Evolutionary conservation across 1,140 invertebrate genomes (phyloP).

Genomic region (Drosophila ficusphila): DNA sequence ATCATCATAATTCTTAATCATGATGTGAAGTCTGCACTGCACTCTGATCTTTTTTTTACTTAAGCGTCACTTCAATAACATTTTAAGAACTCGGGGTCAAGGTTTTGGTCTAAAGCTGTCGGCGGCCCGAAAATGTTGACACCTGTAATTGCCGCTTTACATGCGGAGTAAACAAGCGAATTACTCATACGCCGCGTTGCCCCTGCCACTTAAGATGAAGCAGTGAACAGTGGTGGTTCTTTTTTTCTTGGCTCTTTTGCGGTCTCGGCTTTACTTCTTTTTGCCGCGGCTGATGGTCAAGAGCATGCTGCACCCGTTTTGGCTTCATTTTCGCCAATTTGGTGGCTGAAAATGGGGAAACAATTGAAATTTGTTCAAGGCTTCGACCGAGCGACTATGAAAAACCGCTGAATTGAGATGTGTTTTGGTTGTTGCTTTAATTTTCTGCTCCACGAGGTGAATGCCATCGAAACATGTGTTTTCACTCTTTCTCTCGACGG

Average conservation of each 20-base stretch:
- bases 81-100: conserved; percentile 52
- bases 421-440: conserved; percentile 22
- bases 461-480: conserved; percentile 55
- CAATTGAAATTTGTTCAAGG: conserved; percentile 52
- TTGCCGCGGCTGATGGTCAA: conserved; percentile 36
- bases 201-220: conserved; percentile 14
- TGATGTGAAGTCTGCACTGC: conserved; percentile 29
- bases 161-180: conserved; percentile 40
- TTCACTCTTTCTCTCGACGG: neutral
- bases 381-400: conserved; percentile 48
- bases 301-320: conserved; percentile 15
- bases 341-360: conserved; percentile 60
- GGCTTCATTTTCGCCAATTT: conserved; percentile 10
- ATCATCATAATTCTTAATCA: conserved; percentile 58
- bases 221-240: conserved; percentile 1
- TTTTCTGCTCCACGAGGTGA: conserved; percentile 41
- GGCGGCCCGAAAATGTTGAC: conserved; percentile 29
- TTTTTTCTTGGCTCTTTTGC: conserved; percentile 9
- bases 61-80: conserved; percentile 50
- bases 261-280: neutral
- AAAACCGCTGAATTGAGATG: conserved; percentile 54
- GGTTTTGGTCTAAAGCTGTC: conserved; percentile 10
- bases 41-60: conserved; percentile 31
- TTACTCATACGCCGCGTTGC: conserved; percentile 66
- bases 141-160: conserved; percentile 68